Evolutionary conservation across 2,113 vertebrate genomes (phyloP).

Genomic region (Clupea harengus): DNA sequence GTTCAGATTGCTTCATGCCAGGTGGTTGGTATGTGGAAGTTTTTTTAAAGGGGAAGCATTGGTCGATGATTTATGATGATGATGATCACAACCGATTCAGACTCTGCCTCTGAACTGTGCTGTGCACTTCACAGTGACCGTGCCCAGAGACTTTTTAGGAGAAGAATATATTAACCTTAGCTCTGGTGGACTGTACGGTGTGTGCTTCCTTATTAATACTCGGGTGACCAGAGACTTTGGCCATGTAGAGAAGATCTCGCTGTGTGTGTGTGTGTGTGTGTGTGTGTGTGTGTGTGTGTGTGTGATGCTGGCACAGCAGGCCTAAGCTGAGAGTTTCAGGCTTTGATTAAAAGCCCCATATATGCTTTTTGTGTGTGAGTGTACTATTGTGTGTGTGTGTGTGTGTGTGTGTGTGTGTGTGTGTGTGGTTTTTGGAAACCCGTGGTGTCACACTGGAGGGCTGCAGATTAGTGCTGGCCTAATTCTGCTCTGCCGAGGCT

Average conservation of each 20-base stretch:
- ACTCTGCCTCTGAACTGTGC: neutral
- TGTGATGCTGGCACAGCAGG: neutral
- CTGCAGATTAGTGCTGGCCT: slow-evolving; percentile 51
- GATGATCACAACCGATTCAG: neutral
- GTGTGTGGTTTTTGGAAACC: slow-evolving; percentile 19
- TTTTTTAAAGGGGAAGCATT: neutral
- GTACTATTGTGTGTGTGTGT: neutral
- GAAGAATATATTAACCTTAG: too few relatives aligned
- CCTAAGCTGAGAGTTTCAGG: slow-evolving; percentile 46
- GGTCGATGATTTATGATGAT: neutral
- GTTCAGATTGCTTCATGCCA: neutral
- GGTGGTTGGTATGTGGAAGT: neutral
- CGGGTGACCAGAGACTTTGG: neutral
- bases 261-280: slow-evolving; percentile 30
- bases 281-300: slow-evolving; percentile 2
- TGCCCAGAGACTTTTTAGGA: too few relatives aligned
- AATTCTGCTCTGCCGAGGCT: slow-evolving; percentile 44
- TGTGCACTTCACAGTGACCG: neutral
- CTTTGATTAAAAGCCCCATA: slow-evolving; percentile 47
- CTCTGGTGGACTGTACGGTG: too few relatives aligned
- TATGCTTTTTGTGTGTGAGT: slow-evolving; percentile 1
- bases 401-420: slow-evolving; percentile 21
- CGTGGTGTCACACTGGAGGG: slow-evolving; percentile 34
- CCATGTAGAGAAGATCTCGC: neutral
- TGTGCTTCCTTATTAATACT: too few relatives aligned